A percentile compares a stretch with the other conserved stretches of the same genome.
Evolutionary conservation across 2,888 invertebrate genomes (phyloP).

Genomic region (Digitonthophagus gazella): DNA sequence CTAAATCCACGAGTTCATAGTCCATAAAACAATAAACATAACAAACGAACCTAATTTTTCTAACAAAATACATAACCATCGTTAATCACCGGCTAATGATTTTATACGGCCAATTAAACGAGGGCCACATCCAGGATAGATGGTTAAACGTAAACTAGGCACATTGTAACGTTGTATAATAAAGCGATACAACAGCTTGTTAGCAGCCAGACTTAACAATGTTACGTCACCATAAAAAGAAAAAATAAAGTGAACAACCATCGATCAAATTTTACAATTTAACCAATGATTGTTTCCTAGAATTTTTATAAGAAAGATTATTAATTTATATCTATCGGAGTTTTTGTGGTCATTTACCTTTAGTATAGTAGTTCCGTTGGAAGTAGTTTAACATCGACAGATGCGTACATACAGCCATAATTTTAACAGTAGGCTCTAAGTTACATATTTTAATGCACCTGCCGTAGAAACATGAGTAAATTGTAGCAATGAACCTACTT

Average conservation of each 20-base stretch:
- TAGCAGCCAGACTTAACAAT: conserved; percentile 5
- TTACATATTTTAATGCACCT: background rate
- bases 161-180: conserved; percentile 9
- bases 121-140: conserved; percentile 12
- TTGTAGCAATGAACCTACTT: background rate
- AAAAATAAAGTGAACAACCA: background rate
- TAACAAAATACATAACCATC: conserved; percentile 16
- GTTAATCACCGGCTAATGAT: conserved; percentile 34
- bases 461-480: background rate
- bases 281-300: background rate
- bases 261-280: background rate
- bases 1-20: background rate
- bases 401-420: background rate
- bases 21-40: conserved; percentile 12
- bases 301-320: no score
- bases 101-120: conserved; percentile 37
- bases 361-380: background rate
- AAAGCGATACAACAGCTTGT: conserved; percentile 17
- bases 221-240: background rate
- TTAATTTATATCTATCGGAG: no score
- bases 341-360: background rate
- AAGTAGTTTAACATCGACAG: background rate
- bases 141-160: conserved; percentile 14
- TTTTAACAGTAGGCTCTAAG: background rate
- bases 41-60: conserved; percentile 1